Evolutionary conservation across 2,113 vertebrate genomes (phyloP), one percentile per base, ranked within the genome.

Genomic region (Theristicus caerulescens): DNA sequence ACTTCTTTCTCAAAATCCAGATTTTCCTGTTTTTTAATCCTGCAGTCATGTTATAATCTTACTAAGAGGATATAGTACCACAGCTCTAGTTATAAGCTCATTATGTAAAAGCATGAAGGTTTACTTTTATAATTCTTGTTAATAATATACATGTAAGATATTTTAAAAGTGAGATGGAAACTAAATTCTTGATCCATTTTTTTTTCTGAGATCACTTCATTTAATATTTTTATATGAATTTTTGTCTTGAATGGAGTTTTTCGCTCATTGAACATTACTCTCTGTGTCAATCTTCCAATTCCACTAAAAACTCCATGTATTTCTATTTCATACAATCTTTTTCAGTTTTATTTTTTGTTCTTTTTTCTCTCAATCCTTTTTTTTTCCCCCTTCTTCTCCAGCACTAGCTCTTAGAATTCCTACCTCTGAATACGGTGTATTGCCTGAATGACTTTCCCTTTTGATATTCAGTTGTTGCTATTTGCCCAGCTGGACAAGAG

Each of bases 51-150:
- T 97, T 93, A 70, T 77, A 95, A 88, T 95, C 88, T 92, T 94
- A 31, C 87, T 96, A 97, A 97, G 91, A 94, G 95, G 96, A 95
- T 95, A 88, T 58, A 94, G 57, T 94, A 86, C 84, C 84, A 86
- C 74, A 91, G 74, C 88, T 80, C 72, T 69, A 89, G 77, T 69
- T 95, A 94, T 95, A 97, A 96, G 93, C 93, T 97, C 72, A 96
- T 95, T 96, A 90, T 73, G 69, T 82, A 83, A 90, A 96, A 93
- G 89, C 88, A 94, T 74, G 77, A 91, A 84, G 77, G 36, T 94
- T 96, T 84, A 73, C 55, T 93, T 96, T 57, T 82, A n/a, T 82
- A 88, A 84, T 86, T 88, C 71, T 74, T 95, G 86, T 80, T 55
- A 92, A 72, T 83, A 80, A 90, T 90, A 64, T 59, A 47, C 44